Percentiles rank a stretch among this genome's conserved stretches.
phyloP scores from a whole-genome alignment of 2,113 vertebrate species.

The Poeciliopsis prolifica region DNA sequence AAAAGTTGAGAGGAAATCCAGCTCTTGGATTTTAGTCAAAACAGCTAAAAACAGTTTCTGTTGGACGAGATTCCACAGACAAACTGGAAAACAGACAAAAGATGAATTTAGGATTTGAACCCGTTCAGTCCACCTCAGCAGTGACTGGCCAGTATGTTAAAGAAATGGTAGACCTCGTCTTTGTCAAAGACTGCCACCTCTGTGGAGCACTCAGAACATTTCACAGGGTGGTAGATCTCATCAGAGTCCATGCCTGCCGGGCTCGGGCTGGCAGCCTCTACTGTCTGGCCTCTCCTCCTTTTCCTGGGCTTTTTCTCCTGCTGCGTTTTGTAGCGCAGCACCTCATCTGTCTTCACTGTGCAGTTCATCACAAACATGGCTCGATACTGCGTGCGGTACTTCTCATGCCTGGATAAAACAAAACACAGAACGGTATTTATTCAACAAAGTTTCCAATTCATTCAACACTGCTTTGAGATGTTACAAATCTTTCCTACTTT shows the following conservation, averaged over 20 bases:
- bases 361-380: constrained; percentile 99
- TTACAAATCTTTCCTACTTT: too few species aligned
- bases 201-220: constrained; percentile 90
- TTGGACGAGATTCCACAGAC: not conserved
- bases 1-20: too few species aligned
- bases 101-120: not conserved
- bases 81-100: too few species aligned
- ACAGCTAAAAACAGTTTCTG: too few species aligned
- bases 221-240: constrained; percentile 90
- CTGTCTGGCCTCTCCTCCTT: constrained; percentile 33
- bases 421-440: too few species aligned
- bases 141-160: constrained; percentile 94
- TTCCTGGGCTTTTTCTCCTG: constrained; percentile 70
- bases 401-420: constrained; percentile 86
- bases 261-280: constrained; percentile 38
- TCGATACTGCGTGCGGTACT: constrained; percentile 94
- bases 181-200: constrained; percentile 96
- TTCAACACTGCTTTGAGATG: too few species aligned
- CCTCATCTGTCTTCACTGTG: constrained; percentile 86
- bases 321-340: constrained; percentile 84
- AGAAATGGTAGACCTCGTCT: constrained; percentile 96
- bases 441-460: too few species aligned
- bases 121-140: constrained; percentile 72
- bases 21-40: too few species aligned
- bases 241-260: constrained; percentile 76